These are phyloP conservation scores for Haliaeetus leucogaster DNA, from an alignment of 2,113 vertebrate species.

Conservation along the genomic window DNA sequence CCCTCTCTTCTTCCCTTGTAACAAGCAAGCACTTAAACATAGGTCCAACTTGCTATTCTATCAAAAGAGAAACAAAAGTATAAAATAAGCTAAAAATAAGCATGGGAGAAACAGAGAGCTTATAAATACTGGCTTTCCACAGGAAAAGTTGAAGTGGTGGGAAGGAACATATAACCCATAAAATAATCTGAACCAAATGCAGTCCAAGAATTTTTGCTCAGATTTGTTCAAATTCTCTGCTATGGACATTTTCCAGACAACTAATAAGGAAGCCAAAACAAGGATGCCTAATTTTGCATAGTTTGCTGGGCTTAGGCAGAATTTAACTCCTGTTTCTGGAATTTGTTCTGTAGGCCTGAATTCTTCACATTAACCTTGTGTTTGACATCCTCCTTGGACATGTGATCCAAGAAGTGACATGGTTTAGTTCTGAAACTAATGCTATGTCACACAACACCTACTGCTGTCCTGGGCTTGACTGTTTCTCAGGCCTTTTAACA, in stretches of 20 bases:
- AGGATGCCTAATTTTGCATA: neutral
- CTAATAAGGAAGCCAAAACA: neutral
- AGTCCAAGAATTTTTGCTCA: neutral
- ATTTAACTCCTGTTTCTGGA: neutral
- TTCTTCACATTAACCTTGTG: neutral
- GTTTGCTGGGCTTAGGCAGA: neutral
- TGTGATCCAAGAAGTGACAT: neutral
- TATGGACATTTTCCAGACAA: neutral
- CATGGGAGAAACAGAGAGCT: neutral
- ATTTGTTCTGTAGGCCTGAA: neutral
- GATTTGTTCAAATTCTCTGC: neutral
- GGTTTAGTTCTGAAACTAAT: neutral
- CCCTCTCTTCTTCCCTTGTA: neutral
- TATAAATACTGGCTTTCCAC: neutral
- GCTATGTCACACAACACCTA: neutral
- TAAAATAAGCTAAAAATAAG: neutral
- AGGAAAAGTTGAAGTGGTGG: neutral
- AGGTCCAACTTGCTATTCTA: neutral
- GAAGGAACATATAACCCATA: neutral
- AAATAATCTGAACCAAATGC: neutral
- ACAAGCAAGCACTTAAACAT: neutral
- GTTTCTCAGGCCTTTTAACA: neutral
- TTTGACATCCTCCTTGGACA: neutral
- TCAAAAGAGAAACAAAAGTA: neutral
- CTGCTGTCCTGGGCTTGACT: neutral